Base-by-base conservation (phyloP, 1,140 invertebrate species). In the Stegodyphus dumicola region DNA sequence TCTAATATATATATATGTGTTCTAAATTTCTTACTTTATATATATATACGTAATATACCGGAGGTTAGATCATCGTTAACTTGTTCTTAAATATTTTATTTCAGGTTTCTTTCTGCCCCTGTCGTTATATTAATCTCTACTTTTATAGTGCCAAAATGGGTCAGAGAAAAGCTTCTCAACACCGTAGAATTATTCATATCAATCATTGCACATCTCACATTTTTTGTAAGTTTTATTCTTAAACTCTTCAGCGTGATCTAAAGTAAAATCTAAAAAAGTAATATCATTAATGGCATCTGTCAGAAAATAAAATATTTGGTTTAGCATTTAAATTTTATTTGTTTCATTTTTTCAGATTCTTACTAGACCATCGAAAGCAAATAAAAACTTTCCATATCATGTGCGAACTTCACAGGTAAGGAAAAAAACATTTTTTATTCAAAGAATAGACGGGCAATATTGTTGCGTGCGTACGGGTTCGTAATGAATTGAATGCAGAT, bases 321-420 rank as follows among this genome's bases (percentile, higher is more conserved):
- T 33, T 33, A 33, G 33, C 33, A 33, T 3, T 33, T n/a, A n/a
- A n/a, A n/a, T n/a, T n/a, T n/a, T n/a, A n/a, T n/a, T 33, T 33
- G 33, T 33, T 33, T 33, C 33, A 33, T 33, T 33, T 33, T 33
- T 33, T 33, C 33, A 96, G 95, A 90, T 95, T 48, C 89, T 97
- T 83, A 96, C 95, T 0, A 90, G 95, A 87, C 96, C 96, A 33
- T 93, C 94, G 10, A 93, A 94, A 71, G 94, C 95, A 2, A 96
- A 96, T 88, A 94, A 94, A 88, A 96, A 96, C 88, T 96, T 97
- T 89, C 96, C 96, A 0, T 97, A 95, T 89, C 95, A 97, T 89
- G 94, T 97, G 0, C 90, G 94, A 71, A 96, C 95, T 0, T 94
- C 95, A 9, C 96, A 97, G 90, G 91, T 92, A 87, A 77, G 51